These are phyloP conservation scores for Sycophaga agraensis DNA, from an alignment of 1,140 invertebrate genomes.

Conservation along the genomic window DNA sequence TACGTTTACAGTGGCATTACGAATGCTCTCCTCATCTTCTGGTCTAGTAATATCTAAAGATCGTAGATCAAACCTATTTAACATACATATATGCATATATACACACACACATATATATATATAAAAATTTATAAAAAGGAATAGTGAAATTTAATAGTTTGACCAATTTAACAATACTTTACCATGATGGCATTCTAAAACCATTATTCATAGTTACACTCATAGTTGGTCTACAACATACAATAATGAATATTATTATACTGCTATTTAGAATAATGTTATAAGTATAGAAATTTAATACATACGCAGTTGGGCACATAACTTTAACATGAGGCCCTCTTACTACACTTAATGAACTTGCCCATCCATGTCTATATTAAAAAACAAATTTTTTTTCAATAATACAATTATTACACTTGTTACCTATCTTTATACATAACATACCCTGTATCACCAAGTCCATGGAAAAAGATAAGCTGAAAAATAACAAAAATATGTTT, in stretches of 20 bases:
- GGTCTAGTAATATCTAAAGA: conserved; percentile 79
- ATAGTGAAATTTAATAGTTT: not conserved
- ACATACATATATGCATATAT: conserved; percentile 31
- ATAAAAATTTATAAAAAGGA: not conserved
- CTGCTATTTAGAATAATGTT: not conserved
- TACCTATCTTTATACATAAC: too few relatives aligned
- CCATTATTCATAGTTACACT: conserved; percentile 92
- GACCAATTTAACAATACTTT: conserved; percentile 28
- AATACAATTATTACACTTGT: conserved; percentile 30
- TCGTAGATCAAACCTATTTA: conserved; percentile 83
- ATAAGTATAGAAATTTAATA: conserved; percentile 22
- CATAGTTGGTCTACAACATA: conserved; percentile 69
- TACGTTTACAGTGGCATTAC: conserved; percentile 75
- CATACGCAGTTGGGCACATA: conserved; percentile 91
- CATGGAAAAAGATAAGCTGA: conserved; percentile 62
- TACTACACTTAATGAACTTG: conserved; percentile 76
- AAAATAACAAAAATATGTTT: conserved; percentile 35
- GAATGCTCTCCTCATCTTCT: conserved; percentile 87
- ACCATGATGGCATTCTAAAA: conserved; percentile 93
- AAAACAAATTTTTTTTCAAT: conserved; percentile 8
- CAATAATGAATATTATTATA: not conserved
- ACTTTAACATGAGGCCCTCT: conserved; percentile 85
- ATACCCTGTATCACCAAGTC: conserved; percentile 61
- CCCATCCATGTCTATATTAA: conserved; percentile 85
- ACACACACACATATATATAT: not conserved